Conservation (phyloP, 1,140 invertebrate genomes). For the Eurytemora carolleeae region DNA sequence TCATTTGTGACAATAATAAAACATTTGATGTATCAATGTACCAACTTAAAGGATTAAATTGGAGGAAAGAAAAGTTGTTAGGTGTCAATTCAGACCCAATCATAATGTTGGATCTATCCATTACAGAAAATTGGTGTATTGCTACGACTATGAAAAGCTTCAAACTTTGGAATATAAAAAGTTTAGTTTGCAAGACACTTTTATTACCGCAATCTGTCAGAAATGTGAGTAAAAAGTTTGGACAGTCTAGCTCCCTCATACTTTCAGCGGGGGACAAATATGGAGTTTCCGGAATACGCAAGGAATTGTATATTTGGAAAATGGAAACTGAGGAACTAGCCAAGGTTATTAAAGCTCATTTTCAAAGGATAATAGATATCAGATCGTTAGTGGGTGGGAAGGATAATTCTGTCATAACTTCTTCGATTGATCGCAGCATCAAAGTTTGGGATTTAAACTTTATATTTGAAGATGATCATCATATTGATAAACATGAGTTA, state of each 20-base stretch:
- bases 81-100: slow-evolving; percentile 31
- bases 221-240: slow-evolving; percentile 74
- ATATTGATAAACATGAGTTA: slow-evolving; percentile 82
- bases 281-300: slow-evolving; percentile 84
- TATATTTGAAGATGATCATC: slow-evolving; percentile 90
- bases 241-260: slow-evolving; percentile 71
- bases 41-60: slow-evolving; percentile 19
- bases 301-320: slow-evolving; percentile 88
- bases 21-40: slow-evolving; percentile 4
- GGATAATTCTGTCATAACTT: slow-evolving; percentile 81
- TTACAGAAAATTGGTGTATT: slow-evolving; percentile 53
- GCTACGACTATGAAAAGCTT: slow-evolving; percentile 68
- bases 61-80: slow-evolving; percentile 27
- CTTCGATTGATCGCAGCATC: slow-evolving; percentile 88
- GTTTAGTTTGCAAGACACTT: too few relatives aligned
- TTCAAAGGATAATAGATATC: slow-evolving; percentile 81
- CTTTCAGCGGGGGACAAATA: slow-evolving; percentile 73
- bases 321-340: slow-evolving; percentile 52
- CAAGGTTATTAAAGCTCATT: slow-evolving; percentile 87
- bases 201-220: slow-evolving; percentile 63
- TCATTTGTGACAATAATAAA: slow-evolving; percentile 14
- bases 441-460: slow-evolving; percentile 99
- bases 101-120: slow-evolving; percentile 58
- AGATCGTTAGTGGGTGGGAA: slow-evolving; percentile 59
- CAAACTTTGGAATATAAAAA: slow-evolving; percentile 43